Percentiles rank a stretch among this genome's conserved stretches.
These are phyloP conservation scores for Pardalotus punctatus DNA, from an alignment of 2,113 vertebrate genomes.

Conservation along the genomic window DNA sequence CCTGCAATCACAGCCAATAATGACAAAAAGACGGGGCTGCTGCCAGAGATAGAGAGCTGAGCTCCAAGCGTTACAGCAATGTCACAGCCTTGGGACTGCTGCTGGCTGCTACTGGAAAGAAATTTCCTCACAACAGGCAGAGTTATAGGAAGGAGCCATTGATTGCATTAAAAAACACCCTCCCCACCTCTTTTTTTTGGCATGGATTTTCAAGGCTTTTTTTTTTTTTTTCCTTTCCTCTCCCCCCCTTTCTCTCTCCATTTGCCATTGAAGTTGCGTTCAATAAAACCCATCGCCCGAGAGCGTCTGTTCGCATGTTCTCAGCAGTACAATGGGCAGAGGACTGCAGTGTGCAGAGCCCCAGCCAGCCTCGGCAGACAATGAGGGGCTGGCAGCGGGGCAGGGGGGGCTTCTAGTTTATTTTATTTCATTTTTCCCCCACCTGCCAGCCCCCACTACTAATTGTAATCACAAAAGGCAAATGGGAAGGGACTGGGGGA, in stretches of 20 bases:
- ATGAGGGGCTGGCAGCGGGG: conserved; percentile 5
- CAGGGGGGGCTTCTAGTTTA: background rate
- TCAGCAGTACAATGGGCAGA: conserved; percentile 60
- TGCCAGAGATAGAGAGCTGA: conserved; percentile 61
- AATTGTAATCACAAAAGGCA: conserved; percentile 62
- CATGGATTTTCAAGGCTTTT: conserved; percentile 14
- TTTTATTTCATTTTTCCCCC: conserved; percentile 17
- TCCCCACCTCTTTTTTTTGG: conserved; percentile 40
- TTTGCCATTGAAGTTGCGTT: conserved; percentile 64
- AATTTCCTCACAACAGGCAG: conserved; percentile 57
- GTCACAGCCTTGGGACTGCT: conserved; percentile 60
- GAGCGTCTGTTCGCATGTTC: conserved; percentile 54
- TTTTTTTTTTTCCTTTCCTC: background rate
- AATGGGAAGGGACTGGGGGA: conserved; percentile 34
- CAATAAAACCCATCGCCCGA: conserved; percentile 57
- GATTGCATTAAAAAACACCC: conserved; percentile 50
- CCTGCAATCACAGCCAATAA: conserved; percentile 59
- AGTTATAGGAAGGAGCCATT: conserved; percentile 55
- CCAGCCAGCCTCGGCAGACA: conserved; percentile 45
- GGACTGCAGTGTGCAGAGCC: conserved; percentile 51
- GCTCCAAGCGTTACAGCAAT: conserved; percentile 57
- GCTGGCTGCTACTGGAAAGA: conserved; percentile 64
- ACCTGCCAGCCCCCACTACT: conserved; percentile 19
- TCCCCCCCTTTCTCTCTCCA: background rate
- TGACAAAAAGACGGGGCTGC: conserved; percentile 58